A percentile compares a stretch with the other conserved stretches of the same genome.
Evolutionary conservation across 2,888 invertebrate species (phyloP).

Genomic region (Ennomos fuscantarius): DNA sequence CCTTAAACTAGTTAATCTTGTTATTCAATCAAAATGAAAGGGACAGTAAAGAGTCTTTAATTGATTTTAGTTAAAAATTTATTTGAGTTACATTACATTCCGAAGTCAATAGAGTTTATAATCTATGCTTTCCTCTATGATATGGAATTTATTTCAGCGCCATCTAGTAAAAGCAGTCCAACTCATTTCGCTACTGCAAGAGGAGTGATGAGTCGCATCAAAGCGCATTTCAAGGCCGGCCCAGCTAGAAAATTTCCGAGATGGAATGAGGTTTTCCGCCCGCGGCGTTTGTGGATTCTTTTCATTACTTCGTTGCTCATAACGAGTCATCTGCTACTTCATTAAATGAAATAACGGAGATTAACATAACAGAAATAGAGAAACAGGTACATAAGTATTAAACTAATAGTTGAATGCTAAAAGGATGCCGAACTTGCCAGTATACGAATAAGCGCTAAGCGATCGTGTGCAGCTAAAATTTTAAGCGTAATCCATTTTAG

Average conservation of each 20-base stretch:
- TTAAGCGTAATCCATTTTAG: constrained; percentile 26
- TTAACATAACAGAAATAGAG: background rate
- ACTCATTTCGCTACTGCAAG: constrained; percentile 53
- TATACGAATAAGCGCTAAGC: constrained; percentile 34
- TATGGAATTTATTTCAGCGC: constrained; percentile 48
- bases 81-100: too few relatives aligned
- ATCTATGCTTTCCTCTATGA: background rate
- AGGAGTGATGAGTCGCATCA: constrained; percentile 48
- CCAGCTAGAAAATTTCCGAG: constrained; percentile 35
- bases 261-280: constrained; percentile 31
- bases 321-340: constrained; percentile 12
- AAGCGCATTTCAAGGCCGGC: constrained; percentile 45
- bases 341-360: background rate
- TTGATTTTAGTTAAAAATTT: too few relatives aligned
- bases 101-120: background rate
- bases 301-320: constrained; percentile 14
- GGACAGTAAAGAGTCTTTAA: too few relatives aligned
- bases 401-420: constrained; percentile 7
- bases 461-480: constrained; percentile 32
- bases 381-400: background rate
- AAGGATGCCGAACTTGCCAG: constrained; percentile 23
- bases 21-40: too few relatives aligned
- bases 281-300: constrained; percentile 22
- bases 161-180: constrained; percentile 57
- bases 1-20: too few relatives aligned